phyloP scores from a whole-genome alignment of 2,888 invertebrate species.

The Drosophila kanekoi region DNA sequence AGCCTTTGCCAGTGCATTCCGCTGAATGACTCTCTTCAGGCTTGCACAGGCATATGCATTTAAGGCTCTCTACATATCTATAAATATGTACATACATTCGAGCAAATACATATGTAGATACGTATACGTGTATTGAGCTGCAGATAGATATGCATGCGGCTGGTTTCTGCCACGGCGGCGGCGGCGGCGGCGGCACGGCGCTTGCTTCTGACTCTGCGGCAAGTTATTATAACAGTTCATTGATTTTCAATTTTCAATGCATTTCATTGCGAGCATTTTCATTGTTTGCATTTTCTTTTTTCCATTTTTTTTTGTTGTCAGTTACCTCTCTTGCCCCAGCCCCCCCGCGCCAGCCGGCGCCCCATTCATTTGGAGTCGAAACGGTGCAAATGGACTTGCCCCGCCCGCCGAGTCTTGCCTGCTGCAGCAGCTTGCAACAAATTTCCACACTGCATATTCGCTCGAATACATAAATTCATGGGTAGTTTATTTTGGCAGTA shows the following conservation, averaged over 20 bases:
- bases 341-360: neutral
- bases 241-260: constrained; percentile 80
- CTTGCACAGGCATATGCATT: constrained; percentile 43
- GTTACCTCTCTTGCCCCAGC: neutral
- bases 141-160: constrained; percentile 25
- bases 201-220: constrained; percentile 68
- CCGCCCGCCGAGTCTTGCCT: constrained; percentile 1
- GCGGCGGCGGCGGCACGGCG: constrained; percentile 27
- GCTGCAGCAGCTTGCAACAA: constrained; percentile 31
- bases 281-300: constrained; percentile 62
- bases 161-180: constrained; percentile 5
- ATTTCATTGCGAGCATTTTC: constrained; percentile 63
- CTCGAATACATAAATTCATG: constrained; percentile 72
- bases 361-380: constrained; percentile 3
- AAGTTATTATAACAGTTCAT: constrained; percentile 82
- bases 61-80: constrained; percentile 28
- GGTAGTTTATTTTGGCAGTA: constrained; percentile 60
- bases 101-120: constrained; percentile 8
- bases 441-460: constrained; percentile 49
- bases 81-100: constrained; percentile 2
- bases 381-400: constrained; percentile 41
- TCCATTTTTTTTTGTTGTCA: neutral
- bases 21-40: constrained; percentile 29
- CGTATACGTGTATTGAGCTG: constrained; percentile 2
- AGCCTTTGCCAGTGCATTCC: constrained; percentile 31